phyloP scores from a whole-genome alignment of 1,140 invertebrate species.

The Hirudo medicinalis region DNA sequence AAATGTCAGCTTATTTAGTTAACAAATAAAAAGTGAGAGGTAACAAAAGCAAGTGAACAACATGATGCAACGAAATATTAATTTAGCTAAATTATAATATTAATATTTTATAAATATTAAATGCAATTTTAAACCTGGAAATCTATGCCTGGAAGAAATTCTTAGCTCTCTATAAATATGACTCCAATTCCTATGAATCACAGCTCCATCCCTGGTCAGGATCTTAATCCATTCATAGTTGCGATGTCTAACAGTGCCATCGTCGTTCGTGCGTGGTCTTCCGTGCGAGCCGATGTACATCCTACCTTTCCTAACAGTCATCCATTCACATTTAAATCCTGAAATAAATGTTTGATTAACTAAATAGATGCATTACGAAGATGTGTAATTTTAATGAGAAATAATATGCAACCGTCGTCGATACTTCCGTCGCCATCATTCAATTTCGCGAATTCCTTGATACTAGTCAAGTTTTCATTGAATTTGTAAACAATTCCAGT shows the following conservation, averaged over 20 bases:
- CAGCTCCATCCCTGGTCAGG: slow-evolving; percentile 62
- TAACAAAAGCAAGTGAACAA: too few species aligned
- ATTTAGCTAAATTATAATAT: too few species aligned
- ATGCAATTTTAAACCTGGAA: slow-evolving; percentile 48
- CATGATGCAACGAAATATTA: too few species aligned
- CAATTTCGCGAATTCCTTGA: slow-evolving; percentile 79
- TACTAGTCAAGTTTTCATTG: slow-evolving; percentile 52
- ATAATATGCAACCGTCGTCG: slow-evolving; percentile 49
- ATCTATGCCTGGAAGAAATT: slow-evolving; percentile 50
- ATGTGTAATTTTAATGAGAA: too few species aligned
- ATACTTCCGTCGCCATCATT: slow-evolving; percentile 77
- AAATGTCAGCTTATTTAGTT: too few species aligned
- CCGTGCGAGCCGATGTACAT: slow-evolving; percentile 88
- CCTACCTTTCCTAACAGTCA: slow-evolving; percentile 73
- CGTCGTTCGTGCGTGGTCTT: slow-evolving; percentile 89
- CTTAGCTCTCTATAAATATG: slow-evolving; percentile 53
- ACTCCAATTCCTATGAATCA: slow-evolving; percentile 64
- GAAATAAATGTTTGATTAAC: neutral
- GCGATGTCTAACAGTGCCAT: slow-evolving; percentile 65
- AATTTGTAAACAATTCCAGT: slow-evolving; percentile 79
- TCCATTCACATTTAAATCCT: slow-evolving; percentile 95
- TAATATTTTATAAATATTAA: too few species aligned
- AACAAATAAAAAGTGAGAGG: too few species aligned
- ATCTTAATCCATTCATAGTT: slow-evolving; percentile 89
- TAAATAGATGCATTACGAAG: too few species aligned